Evolutionary conservation across 64 coral and sea anemone species (phyloP), one percentile per base, ranked within the genome.

Genomic region (Actinia equina): DNA sequence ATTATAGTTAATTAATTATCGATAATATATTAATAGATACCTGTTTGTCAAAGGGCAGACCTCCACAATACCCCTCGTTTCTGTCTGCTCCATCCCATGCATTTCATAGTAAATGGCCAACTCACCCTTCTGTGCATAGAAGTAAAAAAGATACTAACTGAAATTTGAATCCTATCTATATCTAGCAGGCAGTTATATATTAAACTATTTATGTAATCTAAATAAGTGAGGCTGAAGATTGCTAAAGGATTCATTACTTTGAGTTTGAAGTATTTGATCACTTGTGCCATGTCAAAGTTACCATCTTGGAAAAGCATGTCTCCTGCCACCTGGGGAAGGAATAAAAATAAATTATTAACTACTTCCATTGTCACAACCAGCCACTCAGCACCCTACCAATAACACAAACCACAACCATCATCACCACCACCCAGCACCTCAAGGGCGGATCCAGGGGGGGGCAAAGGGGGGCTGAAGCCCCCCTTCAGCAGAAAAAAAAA

Each of bases 61-160:
- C 55, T 88, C 87, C 22, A 88, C 70, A 41, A 88, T 88, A 30
- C 87, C 87, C 25, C 87, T 57, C 16, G 71, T 78, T 46, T 79
- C 52, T 42, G 77, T 88, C 17, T 53, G 27, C 27, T 88, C 87
- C 15, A 52, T 15, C 7, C 54, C 18, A 17, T 51, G 52, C 77
- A 88, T 57, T 65, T 88, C 87, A 82, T 88, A 88, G 27, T 88
- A 88, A 7, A 88, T 88, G 5, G 87, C 87, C 45, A 88, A 45
- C 14, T 88, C 87, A 7, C 87, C 87, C 62, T 45, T 80, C 87
- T 88, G 17, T 22, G 44, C 6, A 15, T 19, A 2, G 6, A 57
- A 85, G 12, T 61, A 85, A 59, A 57, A 41, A 41, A 49, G 46
- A 49, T 49, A 49, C 30, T 37, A 37, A 37, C 30, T 37, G 30